phyloP scores from a whole-genome alignment of 92 coral and sea anemone genomes.

The Plumapathes pennacea region DNA sequence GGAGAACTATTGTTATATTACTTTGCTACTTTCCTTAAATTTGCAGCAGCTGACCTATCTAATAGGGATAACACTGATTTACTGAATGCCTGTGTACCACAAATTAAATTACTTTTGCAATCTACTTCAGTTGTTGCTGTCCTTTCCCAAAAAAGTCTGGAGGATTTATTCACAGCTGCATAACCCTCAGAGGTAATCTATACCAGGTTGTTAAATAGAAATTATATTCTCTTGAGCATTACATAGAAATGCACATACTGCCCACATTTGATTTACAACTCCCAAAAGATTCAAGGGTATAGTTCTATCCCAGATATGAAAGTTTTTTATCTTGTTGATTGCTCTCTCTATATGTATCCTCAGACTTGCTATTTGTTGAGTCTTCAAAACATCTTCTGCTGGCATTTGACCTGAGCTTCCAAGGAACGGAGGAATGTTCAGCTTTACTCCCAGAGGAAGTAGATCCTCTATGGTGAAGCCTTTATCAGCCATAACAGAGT shows the following conservation, averaged over 20 bases:
- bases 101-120: too few relatives aligned
- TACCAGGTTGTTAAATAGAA: slow-evolving; percentile 1
- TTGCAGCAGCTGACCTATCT: slow-evolving; percentile 14
- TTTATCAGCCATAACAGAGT: slow-evolving; percentile 62
- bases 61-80: too few relatives aligned
- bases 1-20: slow-evolving; percentile 7
- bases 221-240: slow-evolving; percentile 4
- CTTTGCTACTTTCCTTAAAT: slow-evolving; percentile 15
- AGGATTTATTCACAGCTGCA: too few relatives aligned
- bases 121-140: too few relatives aligned
- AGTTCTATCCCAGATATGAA: slow-evolving; percentile 15
- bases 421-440: slow-evolving; percentile 33
- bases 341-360: slow-evolving; percentile 19
- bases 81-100: too few relatives aligned
- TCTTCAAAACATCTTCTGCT: slow-evolving; percentile 13
- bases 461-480: slow-evolving; percentile 38
- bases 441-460: slow-evolving; percentile 40
- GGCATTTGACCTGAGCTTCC: slow-evolving; percentile 8
- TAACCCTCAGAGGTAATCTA: too few relatives aligned
- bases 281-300: slow-evolving; percentile 14
- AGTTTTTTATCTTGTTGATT: slow-evolving; percentile 16
- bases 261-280: slow-evolving; percentile 17
- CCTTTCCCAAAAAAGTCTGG: too few relatives aligned
- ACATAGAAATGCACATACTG: slow-evolving; percentile 1
- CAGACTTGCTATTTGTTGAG: slow-evolving; percentile 22